A percentile compares a stretch with the other conserved stretches of the same genome.
phyloP scores from a whole-genome alignment of 2,888 invertebrate species.

The Pristionchus entomophagus region DNA sequence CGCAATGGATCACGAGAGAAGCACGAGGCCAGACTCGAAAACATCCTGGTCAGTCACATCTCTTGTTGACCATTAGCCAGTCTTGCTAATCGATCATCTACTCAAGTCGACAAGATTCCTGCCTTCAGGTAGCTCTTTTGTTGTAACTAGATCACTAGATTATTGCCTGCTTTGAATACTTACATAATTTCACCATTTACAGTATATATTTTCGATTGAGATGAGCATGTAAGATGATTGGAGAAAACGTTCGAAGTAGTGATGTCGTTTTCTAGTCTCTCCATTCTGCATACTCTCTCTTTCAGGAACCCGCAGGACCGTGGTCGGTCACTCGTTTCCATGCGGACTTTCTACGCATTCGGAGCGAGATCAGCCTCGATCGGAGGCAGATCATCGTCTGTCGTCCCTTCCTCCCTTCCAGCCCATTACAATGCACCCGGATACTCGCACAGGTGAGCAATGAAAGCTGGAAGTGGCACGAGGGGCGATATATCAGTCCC shows the following conservation, averaged over 20 bases:
- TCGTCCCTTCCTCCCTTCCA: slow-evolving; percentile 26
- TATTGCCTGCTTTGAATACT: no score
- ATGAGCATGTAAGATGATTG: no score
- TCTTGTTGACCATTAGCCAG: neutral
- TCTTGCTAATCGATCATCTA: neutral
- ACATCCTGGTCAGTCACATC: slow-evolving; percentile 36
- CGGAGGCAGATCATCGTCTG: neutral
- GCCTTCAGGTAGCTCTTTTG: neutral
- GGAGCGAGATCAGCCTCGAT: slow-evolving; percentile 34
- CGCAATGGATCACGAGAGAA: neutral
- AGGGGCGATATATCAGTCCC: no score
- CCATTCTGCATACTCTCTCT: no score
- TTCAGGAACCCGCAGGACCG: slow-evolving; percentile 44
- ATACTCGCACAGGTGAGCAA: slow-evolving; percentile 33
- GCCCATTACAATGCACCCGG: slow-evolving; percentile 34
- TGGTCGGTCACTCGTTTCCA: slow-evolving; percentile 40
- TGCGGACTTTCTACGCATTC: slow-evolving; percentile 46
- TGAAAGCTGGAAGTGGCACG: no score
- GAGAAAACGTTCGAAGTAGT: no score
- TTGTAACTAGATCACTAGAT: neutral
- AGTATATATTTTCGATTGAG: no score
- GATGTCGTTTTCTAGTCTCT: no score
- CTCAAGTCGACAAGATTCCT: neutral
- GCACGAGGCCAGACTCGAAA: neutral
- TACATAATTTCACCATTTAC: no score